Percentiles rank a stretch among this genome's conserved stretches.
Conservation (phyloP, 1,140 invertebrate genomes). For the Phocides pigmalion region DNA sequence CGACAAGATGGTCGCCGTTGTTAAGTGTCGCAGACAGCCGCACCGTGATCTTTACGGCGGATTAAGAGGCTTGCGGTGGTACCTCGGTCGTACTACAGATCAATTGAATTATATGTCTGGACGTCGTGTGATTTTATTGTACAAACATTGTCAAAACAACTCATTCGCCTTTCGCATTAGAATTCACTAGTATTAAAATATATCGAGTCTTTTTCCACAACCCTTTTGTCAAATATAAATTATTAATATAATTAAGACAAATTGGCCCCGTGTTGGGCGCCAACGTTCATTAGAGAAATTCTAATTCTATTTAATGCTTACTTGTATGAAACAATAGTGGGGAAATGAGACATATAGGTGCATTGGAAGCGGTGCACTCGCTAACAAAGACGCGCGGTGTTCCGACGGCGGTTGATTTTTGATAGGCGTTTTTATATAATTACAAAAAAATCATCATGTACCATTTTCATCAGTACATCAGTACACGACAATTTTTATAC, state of each 20-base stretch:
- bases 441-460: too few species aligned
- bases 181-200: slow-evolving; percentile 16
- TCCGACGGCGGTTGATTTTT: neutral
- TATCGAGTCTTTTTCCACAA: slow-evolving; percentile 74
- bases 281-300: slow-evolving; percentile 33
- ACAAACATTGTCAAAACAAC: slow-evolving; percentile 46
- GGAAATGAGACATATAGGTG: slow-evolving; percentile 52
- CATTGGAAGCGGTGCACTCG: slow-evolving; percentile 50
- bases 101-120: too few species aligned
- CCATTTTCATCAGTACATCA: too few species aligned
- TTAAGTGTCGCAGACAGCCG: too few species aligned
- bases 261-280: slow-evolving; percentile 41
- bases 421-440: slow-evolving; percentile 21
- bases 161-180: slow-evolving; percentile 45
- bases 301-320: slow-evolving; percentile 38
- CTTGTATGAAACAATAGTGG: slow-evolving; percentile 41
- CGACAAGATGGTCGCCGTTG: too few species aligned
- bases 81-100: too few species aligned
- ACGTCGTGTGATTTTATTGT: too few species aligned
- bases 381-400: slow-evolving; percentile 59
- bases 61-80: too few species aligned
- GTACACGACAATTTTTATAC: too few species aligned
- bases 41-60: too few species aligned
- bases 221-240: slow-evolving; percentile 56
- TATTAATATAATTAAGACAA: slow-evolving; percentile 32